Evolutionary conservation across 2,797 vertebrate species (phyloP).

Genomic region (Brachyrhaphis roseni): DNA sequence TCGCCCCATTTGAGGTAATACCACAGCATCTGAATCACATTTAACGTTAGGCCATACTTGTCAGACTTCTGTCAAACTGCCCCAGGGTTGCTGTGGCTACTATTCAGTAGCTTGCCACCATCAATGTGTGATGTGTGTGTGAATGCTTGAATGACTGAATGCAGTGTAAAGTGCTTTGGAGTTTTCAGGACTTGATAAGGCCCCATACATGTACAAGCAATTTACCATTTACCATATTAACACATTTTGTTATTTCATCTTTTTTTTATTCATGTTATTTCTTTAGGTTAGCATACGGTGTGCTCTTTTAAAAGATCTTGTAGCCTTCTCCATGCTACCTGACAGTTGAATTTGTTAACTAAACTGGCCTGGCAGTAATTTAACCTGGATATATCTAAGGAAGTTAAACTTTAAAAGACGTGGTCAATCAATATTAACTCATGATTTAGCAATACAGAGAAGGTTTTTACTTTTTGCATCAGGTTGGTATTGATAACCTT

Average conservation of each 20-base stretch:
- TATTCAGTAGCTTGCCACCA: no score
- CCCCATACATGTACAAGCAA: no score
- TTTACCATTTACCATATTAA: no score
- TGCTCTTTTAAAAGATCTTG: no score
- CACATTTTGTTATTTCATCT: no score
- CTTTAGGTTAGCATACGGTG: no score
- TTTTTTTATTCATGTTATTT: no score
- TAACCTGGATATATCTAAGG: neutral
- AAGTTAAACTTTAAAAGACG: neutral
- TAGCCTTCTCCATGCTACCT: neutral
- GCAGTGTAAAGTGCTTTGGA: no score
- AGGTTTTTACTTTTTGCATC: neutral
- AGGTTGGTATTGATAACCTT: neutral
- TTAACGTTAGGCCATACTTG: neutral
- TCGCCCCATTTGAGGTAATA: neutral
- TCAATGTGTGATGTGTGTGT: no score
- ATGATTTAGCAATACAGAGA: neutral
- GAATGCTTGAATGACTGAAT: no score
- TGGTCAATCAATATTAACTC: neutral
- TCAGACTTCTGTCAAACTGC: neutral
- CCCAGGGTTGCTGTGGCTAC: no score
- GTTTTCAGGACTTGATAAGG: no score
- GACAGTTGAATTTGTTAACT: neutral
- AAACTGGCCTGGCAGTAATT: neutral
- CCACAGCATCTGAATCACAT: neutral